Conservation (phyloP, 1,140 invertebrate genomes). For the Drosophila rhopaloa region DNA sequence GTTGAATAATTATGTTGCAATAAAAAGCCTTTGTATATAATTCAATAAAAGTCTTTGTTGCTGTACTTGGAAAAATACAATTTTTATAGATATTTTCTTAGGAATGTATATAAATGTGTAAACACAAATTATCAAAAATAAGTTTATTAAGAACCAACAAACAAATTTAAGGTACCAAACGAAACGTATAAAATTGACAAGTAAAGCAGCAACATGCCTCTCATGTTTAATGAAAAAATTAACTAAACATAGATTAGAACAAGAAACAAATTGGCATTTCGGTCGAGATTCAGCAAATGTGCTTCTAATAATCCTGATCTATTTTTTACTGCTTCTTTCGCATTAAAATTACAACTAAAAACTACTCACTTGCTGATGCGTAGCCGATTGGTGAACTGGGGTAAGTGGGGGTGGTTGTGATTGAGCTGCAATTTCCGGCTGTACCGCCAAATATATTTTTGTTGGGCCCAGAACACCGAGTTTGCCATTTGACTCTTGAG, state of each 20-base stretch:
- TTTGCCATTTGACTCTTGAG: slow-evolving; percentile 92
- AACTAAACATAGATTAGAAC: slow-evolving; percentile 54
- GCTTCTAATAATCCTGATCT: slow-evolving; percentile 17
- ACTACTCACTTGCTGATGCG: slow-evolving; percentile 84
- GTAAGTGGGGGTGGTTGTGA: slow-evolving; percentile 85
- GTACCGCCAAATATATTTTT: slow-evolving; percentile 93
- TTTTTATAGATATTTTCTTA: slow-evolving; percentile 36
- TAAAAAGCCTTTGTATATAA: slow-evolving; percentile 58
- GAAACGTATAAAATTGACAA: slow-evolving; percentile 60
- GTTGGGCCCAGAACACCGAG: slow-evolving; percentile 92
- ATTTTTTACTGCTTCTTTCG: slow-evolving; percentile 20
- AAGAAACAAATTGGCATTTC: slow-evolving; percentile 28
- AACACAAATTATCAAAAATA: slow-evolving; percentile 22
- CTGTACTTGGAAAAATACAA: slow-evolving; percentile 30
- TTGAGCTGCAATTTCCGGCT: slow-evolving; percentile 86
- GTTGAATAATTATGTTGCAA: slow-evolving; percentile 71
- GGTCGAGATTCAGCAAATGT: slow-evolving; percentile 19
- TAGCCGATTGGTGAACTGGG: slow-evolving; percentile 84
- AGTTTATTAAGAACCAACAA: slow-evolving; percentile 42
- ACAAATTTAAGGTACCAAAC: slow-evolving; percentile 55
- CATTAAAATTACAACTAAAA: slow-evolving; percentile 73
- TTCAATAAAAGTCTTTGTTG: slow-evolving; percentile 33
- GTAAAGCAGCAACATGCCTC: slow-evolving; percentile 66
- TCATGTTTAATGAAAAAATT: slow-evolving; percentile 40
- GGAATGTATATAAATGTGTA: slow-evolving; percentile 46